Conservation (phyloP, 2,888 invertebrate species). For the Tuberolachnus salignus region DNA sequence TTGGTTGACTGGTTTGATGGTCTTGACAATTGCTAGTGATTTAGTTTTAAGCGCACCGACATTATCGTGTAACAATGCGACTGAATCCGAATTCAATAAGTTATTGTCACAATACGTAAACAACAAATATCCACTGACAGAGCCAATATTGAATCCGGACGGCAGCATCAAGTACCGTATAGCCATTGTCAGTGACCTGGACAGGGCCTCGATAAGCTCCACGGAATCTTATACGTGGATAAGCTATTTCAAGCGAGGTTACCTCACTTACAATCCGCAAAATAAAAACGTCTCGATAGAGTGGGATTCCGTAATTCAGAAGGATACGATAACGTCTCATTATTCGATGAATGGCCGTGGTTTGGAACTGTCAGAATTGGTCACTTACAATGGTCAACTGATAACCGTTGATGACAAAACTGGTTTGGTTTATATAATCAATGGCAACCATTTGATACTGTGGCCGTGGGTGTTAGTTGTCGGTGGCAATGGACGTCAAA, state of each 20-base stretch:
- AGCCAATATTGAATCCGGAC: constrained; percentile 70
- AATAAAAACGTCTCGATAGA: constrained; percentile 70
- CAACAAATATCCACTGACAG: constrained; percentile 82
- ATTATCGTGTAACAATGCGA: not conserved
- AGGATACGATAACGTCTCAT: constrained; percentile 67
- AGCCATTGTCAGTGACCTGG: constrained; percentile 88
- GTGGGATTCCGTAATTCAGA: constrained; percentile 71
- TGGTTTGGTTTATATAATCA: constrained; percentile 83
- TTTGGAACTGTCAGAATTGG: constrained; percentile 95
- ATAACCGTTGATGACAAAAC: constrained; percentile 94
- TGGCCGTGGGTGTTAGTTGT: constrained; percentile 88
- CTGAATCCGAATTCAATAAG: not conserved
- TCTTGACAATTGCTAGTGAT: not conserved
- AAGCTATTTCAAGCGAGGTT: constrained; percentile 83
- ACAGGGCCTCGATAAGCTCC: constrained; percentile 79
- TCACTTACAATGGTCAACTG: constrained; percentile 88
- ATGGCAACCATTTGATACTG: constrained; percentile 68
- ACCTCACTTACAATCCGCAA: constrained; percentile 71
- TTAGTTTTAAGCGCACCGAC: constrained; percentile 1
- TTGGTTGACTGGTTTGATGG: not conserved
- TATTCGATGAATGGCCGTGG: constrained; percentile 85
- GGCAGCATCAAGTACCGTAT: constrained; percentile 76
- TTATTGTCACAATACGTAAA: constrained; percentile 66
- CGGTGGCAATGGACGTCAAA: constrained; percentile 85
- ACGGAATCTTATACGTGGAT: constrained; percentile 75